phyloP scores from a whole-genome alignment of 1,140 invertebrate genomes.

The Drosophila serrata region DNA sequence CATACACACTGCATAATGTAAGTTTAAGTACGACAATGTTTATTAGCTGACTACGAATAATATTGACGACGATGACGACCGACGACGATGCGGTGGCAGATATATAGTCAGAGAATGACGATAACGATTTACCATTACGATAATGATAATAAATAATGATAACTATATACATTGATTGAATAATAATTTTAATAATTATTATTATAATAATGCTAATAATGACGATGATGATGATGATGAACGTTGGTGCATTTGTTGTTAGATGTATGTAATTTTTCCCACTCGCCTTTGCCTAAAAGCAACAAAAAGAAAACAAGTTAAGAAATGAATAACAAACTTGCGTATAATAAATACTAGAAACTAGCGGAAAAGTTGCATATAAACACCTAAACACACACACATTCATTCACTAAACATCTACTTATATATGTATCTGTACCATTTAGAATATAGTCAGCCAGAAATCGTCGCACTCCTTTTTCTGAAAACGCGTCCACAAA shows the following conservation, averaged over 20 bases:
- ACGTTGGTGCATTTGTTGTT: constrained; percentile 82
- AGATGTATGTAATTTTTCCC: constrained; percentile 81
- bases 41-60: constrained; percentile 57
- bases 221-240: constrained; percentile 46
- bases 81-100: constrained; percentile 21
- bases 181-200: constrained; percentile 3
- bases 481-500: constrained; percentile 48
- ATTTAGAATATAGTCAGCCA: constrained; percentile 58
- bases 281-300: constrained; percentile 80
- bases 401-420: constrained; percentile 21
- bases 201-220: constrained; percentile 26
- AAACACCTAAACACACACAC: constrained; percentile 26
- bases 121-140: constrained; percentile 50
- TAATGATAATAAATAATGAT: constrained; percentile 41
- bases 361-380: constrained; percentile 42
- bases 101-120: constrained; percentile 28
- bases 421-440: constrained; percentile 47
- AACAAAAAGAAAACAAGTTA: constrained; percentile 42
- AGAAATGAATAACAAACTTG: constrained; percentile 27
- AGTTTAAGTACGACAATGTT: constrained; percentile 64
- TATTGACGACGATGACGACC: constrained; percentile 34
- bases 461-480: constrained; percentile 45
- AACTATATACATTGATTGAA: constrained; percentile 42
- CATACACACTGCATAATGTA: constrained; percentile 29
- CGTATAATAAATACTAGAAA: constrained; percentile 28